Base-by-base conservation (phyloP, 1,140 invertebrate genomes). In the roundworm (Caenorhabditis elegans) region DNA sequence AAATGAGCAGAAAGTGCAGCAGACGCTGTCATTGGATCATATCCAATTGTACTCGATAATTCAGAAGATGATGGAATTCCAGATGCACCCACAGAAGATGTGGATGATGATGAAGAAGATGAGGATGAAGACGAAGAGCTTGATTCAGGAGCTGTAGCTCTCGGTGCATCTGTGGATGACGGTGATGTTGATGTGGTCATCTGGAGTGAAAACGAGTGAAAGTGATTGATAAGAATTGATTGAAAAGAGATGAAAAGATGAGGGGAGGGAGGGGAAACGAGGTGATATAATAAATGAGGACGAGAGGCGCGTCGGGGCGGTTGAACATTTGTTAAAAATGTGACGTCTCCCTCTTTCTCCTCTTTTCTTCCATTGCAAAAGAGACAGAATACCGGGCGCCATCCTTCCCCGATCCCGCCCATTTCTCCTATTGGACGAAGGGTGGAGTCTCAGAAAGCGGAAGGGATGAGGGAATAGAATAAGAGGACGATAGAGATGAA, bases 141-240 rank as follows among this genome's bases (percentile, higher is more conserved):
- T 10, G 51, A 70, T 36, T 65, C 55, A 34, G 60, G 60, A 70
- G 31, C 60, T 5, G 34, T 22, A 8, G 60, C 34, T 43, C 26
- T 13, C 3, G 51, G 22, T 11, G 10, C 51, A 28, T 10, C 17
- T 19, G 34, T 19, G 3, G 60, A 36, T 22, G 60, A 17, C 28
- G 60, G 28, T 6, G 53, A 60, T 60, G 53, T 24, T 3, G 51
- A 55, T 55, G 60, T 70, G 60, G 60, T 70, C 60, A 70, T 70
- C 60, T 70, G 60, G 60, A 65, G 24, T 26, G 34, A 43, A 43
- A 8, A 60, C 5, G 53, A 34, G 51, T 55, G 60, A 70, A 70
- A 70, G 60, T 70, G 60, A 70, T 70, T 70, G 60, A 70, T 70
- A 70, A 70, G 60, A 70, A 60, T 60, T 39, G 34, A 55, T 55